These are phyloP conservation scores for Clarias fuscus DNA, from an alignment of 2,797 vertebrate species.

Conservation along the genomic window DNA sequence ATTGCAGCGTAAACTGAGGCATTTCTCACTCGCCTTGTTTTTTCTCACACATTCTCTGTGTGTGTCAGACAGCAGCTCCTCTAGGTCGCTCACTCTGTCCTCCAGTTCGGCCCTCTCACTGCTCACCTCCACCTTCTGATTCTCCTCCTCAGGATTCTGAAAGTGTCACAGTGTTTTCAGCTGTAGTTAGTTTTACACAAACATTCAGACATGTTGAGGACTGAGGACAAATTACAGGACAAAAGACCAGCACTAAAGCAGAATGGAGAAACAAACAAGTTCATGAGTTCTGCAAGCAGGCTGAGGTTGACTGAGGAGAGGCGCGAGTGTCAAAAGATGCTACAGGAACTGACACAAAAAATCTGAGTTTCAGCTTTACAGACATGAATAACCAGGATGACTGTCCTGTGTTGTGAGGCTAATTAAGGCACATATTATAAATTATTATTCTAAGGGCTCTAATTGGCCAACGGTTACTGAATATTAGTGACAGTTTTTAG, in stretches of 20 bases:
- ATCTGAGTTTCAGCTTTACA: background rate
- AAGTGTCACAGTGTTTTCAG: background rate
- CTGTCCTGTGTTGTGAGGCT: background rate
- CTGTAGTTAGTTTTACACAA: no score
- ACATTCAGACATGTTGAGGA: no score
- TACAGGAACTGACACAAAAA: no score
- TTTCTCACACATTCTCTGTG: no score
- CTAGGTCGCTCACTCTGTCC: conserved; percentile 81
- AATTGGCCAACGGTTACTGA: background rate
- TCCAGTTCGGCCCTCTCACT: conserved; percentile 35
- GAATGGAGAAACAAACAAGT: no score
- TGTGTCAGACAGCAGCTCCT: conserved; percentile 80
- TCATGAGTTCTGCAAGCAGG: background rate
- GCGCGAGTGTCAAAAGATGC: background rate
- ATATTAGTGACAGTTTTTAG: background rate
- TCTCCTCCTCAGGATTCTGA: conserved; percentile 89
- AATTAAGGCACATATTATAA: background rate
- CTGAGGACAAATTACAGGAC: no score
- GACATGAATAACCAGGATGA: background rate
- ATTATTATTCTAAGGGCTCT: background rate
- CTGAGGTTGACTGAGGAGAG: background rate
- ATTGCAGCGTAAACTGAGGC: no score
- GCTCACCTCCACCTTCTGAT: conserved; percentile 68
- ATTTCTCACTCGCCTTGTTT: no score
- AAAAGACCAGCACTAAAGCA: no score